Percentiles rank a stretch among this genome's conserved stretches.
Conservation (phyloP, 2,888 invertebrate genomes). For the Celastrina argiolus region DNA sequence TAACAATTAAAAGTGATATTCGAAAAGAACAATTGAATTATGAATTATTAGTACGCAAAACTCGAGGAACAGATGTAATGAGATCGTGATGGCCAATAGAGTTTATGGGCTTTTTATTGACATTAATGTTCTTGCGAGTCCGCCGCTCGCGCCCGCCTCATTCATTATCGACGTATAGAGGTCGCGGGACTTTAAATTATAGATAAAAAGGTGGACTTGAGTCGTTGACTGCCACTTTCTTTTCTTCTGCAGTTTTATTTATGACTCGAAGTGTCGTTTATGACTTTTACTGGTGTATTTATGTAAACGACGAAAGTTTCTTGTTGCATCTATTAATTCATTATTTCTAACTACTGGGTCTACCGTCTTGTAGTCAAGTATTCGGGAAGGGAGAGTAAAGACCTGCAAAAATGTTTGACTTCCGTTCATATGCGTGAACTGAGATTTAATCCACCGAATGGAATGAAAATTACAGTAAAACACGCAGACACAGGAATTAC, state of each 20-base stretch:
- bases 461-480: not conserved
- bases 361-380: not conserved
- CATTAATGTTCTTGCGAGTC: constrained; percentile 74
- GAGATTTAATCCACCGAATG: not conserved
- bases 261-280: constrained; percentile 34
- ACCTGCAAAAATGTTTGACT: not conserved
- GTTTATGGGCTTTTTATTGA: constrained; percentile 77
- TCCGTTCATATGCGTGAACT: not conserved
- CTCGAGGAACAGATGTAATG: constrained; percentile 72
- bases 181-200: constrained; percentile 73
- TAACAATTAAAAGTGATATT: not conserved
- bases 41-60: constrained; percentile 63
- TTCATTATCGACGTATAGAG: constrained; percentile 74
- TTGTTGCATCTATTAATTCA: not conserved
- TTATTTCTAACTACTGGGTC: not conserved
- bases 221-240: constrained; percentile 36
- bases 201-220: constrained; percentile 54
- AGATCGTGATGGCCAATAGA: constrained; percentile 75
- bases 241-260: constrained; percentile 37
- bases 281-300: constrained; percentile 1
- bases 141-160: constrained; percentile 71
- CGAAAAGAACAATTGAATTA: constrained; percentile 26
- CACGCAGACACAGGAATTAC: not conserved
- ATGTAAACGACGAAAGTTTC: not conserved
- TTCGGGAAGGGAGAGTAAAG: not conserved